Conservation (phyloP, 2,797 vertebrate species). For the Labroides dimidiatus region DNA sequence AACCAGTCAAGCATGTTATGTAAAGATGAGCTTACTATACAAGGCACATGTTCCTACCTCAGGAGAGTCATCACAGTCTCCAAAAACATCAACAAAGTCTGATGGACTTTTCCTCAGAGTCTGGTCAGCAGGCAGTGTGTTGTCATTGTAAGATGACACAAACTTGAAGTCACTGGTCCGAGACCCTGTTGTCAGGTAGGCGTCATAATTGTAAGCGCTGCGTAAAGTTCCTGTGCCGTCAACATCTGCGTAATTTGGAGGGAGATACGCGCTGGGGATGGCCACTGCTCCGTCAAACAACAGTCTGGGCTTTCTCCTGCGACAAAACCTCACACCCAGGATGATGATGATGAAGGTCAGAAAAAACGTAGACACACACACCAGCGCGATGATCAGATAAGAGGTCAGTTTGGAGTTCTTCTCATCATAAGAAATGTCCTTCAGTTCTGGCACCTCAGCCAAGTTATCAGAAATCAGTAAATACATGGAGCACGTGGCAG, state of each 20-base stretch:
- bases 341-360: constrained; percentile 63
- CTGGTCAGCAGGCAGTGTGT: constrained; percentile 52
- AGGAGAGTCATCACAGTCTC: not conserved
- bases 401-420: constrained; percentile 58
- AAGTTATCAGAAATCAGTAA: constrained; percentile 38
- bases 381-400: constrained; percentile 83
- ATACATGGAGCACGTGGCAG: constrained; percentile 82
- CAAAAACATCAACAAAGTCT: constrained; percentile 50
- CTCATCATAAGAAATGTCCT: constrained; percentile 50
- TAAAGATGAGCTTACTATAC: too few relatives aligned
- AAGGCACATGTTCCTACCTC: not conserved
- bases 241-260: constrained; percentile 61
- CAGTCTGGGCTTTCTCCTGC: constrained; percentile 46
- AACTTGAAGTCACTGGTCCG: constrained; percentile 71
- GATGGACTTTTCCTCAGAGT: constrained; percentile 67
- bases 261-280: too few relatives aligned
- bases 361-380: constrained; percentile 81
- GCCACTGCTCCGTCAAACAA: constrained; percentile 37
- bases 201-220: constrained; percentile 80
- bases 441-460: constrained; percentile 36
- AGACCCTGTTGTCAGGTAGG: constrained; percentile 54
- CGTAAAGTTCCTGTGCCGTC: constrained; percentile 34
- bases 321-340: constrained; percentile 54
- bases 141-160: constrained; percentile 1
- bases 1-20: too few relatives aligned